phyloP scores from a whole-genome alignment of 2,113 vertebrate genomes.

The Microcebus tavaratra region DNA sequence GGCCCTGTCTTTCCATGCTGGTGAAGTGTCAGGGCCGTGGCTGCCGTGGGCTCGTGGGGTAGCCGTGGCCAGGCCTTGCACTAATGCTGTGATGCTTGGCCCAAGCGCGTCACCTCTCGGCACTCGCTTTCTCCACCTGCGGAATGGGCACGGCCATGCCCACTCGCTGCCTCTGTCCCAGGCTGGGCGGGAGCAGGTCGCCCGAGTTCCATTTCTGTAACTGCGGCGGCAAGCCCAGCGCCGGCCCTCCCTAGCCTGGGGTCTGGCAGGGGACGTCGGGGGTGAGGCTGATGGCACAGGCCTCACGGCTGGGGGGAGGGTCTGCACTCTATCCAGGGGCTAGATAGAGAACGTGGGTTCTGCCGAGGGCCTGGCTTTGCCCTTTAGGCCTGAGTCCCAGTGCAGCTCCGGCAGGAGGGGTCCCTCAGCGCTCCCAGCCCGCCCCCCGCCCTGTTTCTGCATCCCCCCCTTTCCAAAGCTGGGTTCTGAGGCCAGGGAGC shows the following conservation, averaged over 20 bases:
- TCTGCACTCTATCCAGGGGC: too few relatives aligned
- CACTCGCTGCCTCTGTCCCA: background rate
- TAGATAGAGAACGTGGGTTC: background rate
- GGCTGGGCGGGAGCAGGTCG: background rate
- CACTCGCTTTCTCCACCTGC: background rate
- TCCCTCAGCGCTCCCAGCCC: background rate
- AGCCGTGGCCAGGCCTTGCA: background rate
- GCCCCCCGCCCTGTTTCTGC: background rate
- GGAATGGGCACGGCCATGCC: background rate
- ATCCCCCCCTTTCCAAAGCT: background rate
- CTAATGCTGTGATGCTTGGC: background rate
- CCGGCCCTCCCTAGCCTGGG: background rate
- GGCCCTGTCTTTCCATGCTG: background rate
- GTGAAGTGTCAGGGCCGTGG: background rate
- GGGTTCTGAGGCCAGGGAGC: too few relatives aligned
- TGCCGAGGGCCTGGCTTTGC: background rate
- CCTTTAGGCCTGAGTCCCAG: background rate
- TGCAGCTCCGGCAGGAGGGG: background rate
- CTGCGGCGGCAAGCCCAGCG: background rate
- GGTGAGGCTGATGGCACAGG: background rate
- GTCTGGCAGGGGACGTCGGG: background rate
- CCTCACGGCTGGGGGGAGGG: background rate
- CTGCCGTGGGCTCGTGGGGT: background rate
- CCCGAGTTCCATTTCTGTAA: background rate
- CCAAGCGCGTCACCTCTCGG: accelerated